Evolutionary conservation across 2,113 vertebrate genomes (phyloP).

Genomic region (Trematocara marginatum): DNA sequence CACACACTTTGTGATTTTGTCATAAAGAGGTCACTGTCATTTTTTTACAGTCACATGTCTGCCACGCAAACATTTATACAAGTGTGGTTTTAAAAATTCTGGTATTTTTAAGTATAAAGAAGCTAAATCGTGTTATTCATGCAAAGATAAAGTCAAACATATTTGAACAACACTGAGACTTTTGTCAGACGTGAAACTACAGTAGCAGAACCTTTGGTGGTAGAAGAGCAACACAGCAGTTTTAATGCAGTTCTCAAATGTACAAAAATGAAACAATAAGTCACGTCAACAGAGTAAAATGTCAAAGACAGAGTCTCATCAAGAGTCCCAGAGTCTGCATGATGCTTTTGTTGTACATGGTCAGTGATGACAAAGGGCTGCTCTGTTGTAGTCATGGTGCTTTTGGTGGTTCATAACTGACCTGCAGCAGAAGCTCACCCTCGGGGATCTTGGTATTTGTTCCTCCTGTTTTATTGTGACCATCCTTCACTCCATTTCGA

Average conservation of each 20-base stretch:
- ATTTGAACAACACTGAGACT: not conserved
- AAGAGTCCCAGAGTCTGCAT: not conserved
- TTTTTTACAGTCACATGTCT: not conserved
- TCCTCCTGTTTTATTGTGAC: not conserved
- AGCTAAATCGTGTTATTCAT: not conserved
- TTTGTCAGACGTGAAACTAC: not conserved
- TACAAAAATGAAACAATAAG: not conserved
- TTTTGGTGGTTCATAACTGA: constrained; percentile 32
- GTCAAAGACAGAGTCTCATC: not conserved
- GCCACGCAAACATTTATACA: not conserved
- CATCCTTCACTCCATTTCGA: constrained; percentile 8
- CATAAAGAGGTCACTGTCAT: not conserved
- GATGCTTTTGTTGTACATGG: not conserved
- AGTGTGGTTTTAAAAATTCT: not conserved
- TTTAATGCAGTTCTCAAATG: not conserved
- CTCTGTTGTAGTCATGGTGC: not conserved
- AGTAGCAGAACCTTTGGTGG: not conserved
- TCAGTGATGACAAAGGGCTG: not conserved
- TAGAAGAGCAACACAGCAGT: not conserved
- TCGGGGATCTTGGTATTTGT: constrained; percentile 48
- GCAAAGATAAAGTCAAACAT: not conserved
- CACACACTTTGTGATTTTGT: not conserved
- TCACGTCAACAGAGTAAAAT: not conserved
- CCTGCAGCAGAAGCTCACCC: constrained; percentile 76
- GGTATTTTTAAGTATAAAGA: not conserved